These are phyloP conservation scores for Phyllotreta striolata DNA, from an alignment of 2,888 invertebrate genomes.

Conservation along the genomic window DNA sequence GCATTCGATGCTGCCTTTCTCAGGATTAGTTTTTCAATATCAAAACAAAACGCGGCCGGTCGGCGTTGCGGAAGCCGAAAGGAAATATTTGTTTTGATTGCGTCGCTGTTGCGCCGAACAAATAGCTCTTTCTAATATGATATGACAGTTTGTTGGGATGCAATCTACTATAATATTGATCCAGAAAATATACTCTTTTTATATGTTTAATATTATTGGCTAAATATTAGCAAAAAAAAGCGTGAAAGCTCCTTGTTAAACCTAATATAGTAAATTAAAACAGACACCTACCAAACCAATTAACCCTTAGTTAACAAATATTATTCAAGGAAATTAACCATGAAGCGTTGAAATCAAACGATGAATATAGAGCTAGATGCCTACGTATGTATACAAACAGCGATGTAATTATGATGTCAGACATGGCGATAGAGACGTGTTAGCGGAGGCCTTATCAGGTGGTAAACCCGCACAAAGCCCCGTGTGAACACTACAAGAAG, in stretches of 20 bases:
- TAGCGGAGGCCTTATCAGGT: slow-evolving; percentile 55
- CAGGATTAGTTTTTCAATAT: slow-evolving; percentile 39
- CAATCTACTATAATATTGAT: neutral
- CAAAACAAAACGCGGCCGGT: slow-evolving; percentile 30
- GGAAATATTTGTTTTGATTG: slow-evolving; percentile 35
- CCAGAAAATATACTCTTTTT: too few relatives aligned
- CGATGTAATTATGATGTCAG: slow-evolving; percentile 50
- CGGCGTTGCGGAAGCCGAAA: slow-evolving; percentile 19
- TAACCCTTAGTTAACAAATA: slow-evolving; percentile 1
- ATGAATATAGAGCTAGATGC: slow-evolving; percentile 13
- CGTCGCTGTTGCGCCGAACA: slow-evolving; percentile 27
- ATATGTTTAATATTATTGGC: neutral
- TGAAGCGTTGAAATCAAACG: slow-evolving; percentile 9
- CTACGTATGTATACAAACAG: slow-evolving; percentile 15
- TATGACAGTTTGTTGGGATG: slow-evolving; percentile 13
- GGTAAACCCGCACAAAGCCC: slow-evolving; percentile 55
- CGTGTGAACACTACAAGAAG: slow-evolving; percentile 58
- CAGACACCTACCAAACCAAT: too few relatives aligned
- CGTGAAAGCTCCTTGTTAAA: too few relatives aligned
- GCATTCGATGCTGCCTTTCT: slow-evolving; percentile 35
- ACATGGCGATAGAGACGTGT: slow-evolving; percentile 47
- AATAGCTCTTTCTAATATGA: slow-evolving; percentile 23
- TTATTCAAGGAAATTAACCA: slow-evolving; percentile 1
- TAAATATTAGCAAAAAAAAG: too few relatives aligned
- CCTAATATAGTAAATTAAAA: too few relatives aligned